Percentiles rank a stretch among this genome's conserved stretches.
Evolutionary conservation across 30 jellyfish, hydroid and myxozoan species (phyloP).

Genomic region (Chrysaora quinquecirrha): DNA sequence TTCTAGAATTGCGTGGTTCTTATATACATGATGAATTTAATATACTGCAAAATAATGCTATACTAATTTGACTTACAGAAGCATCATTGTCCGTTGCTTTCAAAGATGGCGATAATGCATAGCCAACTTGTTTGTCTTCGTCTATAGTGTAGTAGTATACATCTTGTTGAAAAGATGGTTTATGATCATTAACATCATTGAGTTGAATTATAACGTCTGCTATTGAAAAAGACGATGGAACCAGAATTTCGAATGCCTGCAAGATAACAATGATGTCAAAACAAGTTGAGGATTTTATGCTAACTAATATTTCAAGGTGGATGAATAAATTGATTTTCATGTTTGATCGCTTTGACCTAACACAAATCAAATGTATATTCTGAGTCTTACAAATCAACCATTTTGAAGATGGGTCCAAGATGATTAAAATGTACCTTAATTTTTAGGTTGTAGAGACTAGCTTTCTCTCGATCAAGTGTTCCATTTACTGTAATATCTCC

Average conservation of each 20-base stretch:
- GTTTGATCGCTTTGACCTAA: no score
- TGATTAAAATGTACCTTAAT: conserved; percentile 32
- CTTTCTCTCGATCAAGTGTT: conserved; percentile 72
- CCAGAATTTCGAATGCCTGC: conserved; percentile 64
- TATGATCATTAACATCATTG: conserved; percentile 82
- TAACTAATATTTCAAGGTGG: no score
- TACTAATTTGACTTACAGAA: background rate
- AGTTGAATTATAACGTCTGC: conserved; percentile 61
- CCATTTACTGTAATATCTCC: conserved; percentile 66
- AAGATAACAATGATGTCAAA: background rate
- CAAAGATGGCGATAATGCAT: background rate
- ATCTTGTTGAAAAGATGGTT: conserved; percentile 49
- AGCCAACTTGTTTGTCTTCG: conserved; percentile 77
- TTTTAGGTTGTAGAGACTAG: conserved; percentile 56
- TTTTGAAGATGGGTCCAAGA: no score
- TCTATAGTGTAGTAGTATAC: conserved; percentile 52
- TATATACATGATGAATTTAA: no score
- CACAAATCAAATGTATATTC: no score
- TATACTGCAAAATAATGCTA: no score
- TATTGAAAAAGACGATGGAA: conserved; percentile 23
- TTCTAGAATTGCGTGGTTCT: no score
- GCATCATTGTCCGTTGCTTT: background rate
- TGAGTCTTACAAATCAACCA: no score
- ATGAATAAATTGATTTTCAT: no score
- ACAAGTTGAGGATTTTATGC: no score